Conservation (phyloP, 2,797 vertebrate species). For the Garrulus glandarius region DNA sequence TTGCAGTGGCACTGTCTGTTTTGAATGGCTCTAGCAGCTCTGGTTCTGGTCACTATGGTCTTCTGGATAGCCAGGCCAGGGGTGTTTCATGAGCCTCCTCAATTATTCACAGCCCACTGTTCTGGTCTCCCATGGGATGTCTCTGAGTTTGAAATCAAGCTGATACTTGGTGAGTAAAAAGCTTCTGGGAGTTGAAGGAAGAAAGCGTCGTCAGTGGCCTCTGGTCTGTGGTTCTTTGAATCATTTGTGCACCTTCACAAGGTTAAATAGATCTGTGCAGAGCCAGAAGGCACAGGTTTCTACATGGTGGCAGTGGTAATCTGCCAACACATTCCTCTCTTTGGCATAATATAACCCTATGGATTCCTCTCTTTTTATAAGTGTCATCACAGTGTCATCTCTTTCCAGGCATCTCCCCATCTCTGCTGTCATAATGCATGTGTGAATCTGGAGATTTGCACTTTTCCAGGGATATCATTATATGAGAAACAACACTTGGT, state of each 20-base stretch:
- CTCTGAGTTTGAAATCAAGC: neutral
- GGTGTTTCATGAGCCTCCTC: neutral
- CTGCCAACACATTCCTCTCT: neutral
- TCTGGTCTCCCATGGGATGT: neutral
- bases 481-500: neutral
- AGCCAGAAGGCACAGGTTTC: neutral
- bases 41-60: neutral
- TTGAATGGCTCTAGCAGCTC: neutral
- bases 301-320: neutral
- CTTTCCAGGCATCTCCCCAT: neutral
- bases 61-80: neutral
- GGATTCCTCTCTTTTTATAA: neutral
- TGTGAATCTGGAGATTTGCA: neutral
- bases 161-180: neutral
- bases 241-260: neutral
- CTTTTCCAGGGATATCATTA: neutral
- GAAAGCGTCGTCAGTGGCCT: rapidly evolving
- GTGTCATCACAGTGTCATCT: neutral
- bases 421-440: neutral
- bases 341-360: neutral
- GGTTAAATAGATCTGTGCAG: neutral
- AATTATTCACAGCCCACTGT: neutral
- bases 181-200: neutral
- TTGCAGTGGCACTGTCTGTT: neutral
- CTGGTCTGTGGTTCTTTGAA: neutral